Evolutionary conservation across 2,113 vertebrate genomes (phyloP).

Genomic region (Lagopus muta): DNA sequence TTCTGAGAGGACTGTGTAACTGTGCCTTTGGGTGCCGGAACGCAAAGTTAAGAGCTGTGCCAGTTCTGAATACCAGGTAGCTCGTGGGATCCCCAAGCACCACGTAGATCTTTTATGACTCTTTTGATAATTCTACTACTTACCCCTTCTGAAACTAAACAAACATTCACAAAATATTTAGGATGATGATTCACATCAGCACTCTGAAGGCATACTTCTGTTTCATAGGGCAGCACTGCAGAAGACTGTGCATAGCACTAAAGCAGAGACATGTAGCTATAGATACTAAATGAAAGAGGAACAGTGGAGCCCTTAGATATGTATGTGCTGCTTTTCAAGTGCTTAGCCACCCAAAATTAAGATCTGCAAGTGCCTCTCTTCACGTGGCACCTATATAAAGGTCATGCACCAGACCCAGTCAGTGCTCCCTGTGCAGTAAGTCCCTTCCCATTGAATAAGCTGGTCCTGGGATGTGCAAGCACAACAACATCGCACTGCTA

Average conservation of each 20-base stretch:
- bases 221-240: not conserved
- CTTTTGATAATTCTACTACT: not conserved
- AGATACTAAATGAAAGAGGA: not conserved
- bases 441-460: not conserved
- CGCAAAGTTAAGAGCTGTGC: not conserved
- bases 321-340: not conserved
- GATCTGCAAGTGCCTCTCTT: not conserved
- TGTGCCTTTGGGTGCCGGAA: not conserved
- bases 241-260: not conserved
- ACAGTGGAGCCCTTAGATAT: not conserved
- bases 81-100: not conserved
- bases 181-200: not conserved
- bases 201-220: not conserved
- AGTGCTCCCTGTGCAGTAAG: not conserved
- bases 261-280: not conserved
- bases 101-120: not conserved
- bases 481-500: fast-evolving
- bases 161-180: not conserved
- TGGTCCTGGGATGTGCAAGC: not conserved
- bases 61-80: not conserved
- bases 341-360: not conserved
- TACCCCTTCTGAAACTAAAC: not conserved
- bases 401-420: not conserved
- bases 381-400: not conserved
- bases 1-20: not conserved